Base-by-base conservation (phyloP, 1,140 invertebrate genomes). In the Drosophila asahinai region DNA sequence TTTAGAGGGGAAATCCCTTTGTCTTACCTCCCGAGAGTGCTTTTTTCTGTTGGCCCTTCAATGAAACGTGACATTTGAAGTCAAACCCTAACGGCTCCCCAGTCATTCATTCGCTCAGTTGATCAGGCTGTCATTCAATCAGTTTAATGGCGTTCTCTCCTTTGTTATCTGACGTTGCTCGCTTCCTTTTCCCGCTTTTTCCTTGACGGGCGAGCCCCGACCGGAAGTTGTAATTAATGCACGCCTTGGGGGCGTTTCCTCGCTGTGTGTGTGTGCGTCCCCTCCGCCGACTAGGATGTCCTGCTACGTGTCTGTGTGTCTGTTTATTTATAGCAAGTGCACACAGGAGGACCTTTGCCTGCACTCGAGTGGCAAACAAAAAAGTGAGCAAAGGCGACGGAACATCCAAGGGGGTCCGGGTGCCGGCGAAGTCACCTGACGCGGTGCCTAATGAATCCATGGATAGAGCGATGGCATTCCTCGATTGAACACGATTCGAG, bases 161-260 rank as follows among this genome's bases (percentile, higher is more conserved):
- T 65, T 49, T 79, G 77, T 79, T 79, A 79, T 79, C 65, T 63
- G 66, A 71, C 75, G 57, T 68, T 66, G 30, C 70, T 38, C 40
- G 33, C 40, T 64, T 42, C 49, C 74, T 63, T 64, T 62, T 62
- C 33, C 25, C 71, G 68, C 40, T 54, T 59, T 55, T 52, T 42
- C 40, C 22, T 33, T 45, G 59, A 65, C 77, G 54, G 67, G 65
- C 48, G 40, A 51, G 49, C 75, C 64, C 49, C 54, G 66, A 80
- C 81, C 86, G 78, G 86, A 90, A 86, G 86, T 90, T 80, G 86
- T 91, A 89, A 89, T 89, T 89, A 89, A 89, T 89, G 86, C 67
- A 80, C 75, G 81, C 79, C 79, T 86, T 55, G 77, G 86, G 81
- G 84, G 84, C 83, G 84, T 87, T 79, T 79, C 71, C 60, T 54